Percentiles rank a stretch among this genome's conserved stretches.
Conservation (phyloP, 2,888 invertebrate species). For the Saturnia pavonia region DNA sequence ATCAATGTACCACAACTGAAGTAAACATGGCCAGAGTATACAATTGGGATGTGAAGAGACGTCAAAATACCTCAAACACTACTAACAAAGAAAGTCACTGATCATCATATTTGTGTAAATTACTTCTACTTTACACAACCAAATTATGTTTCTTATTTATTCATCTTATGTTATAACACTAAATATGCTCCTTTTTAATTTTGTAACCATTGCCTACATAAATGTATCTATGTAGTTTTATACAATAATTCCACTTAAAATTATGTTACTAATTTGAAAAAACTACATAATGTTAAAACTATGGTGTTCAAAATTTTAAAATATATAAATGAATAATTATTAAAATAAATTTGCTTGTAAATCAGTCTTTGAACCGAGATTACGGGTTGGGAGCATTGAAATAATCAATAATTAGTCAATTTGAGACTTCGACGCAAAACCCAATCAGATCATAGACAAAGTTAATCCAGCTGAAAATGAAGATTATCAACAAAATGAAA, state of each 20-base stretch:
- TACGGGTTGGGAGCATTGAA: too few species aligned
- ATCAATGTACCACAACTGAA: constrained; percentile 99
- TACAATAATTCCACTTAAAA: not conserved
- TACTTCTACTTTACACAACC: not conserved
- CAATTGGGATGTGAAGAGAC: constrained; percentile 98
- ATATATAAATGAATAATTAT: not conserved
- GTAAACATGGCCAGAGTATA: constrained; percentile 99
- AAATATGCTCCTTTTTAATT: not conserved
- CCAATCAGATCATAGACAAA: too few species aligned
- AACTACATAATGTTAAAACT: not conserved
- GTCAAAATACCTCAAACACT: constrained; percentile 86
- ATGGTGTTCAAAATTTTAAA: not conserved
- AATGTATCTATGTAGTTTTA: not conserved
- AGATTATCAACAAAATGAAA: too few species aligned
- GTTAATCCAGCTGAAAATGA: too few species aligned
- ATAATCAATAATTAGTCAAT: too few species aligned
- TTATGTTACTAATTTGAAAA: not conserved
- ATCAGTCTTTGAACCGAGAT: not conserved
- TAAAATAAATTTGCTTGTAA: not conserved
- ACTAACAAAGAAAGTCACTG: constrained; percentile 39
- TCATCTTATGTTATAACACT: not conserved
- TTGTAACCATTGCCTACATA: not conserved
- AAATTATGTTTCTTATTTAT: not conserved
- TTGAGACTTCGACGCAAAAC: too few species aligned
- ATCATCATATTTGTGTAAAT: not conserved